A percentile compares a stretch with the other conserved stretches of the same genome.
These are phyloP conservation scores for Cherax quadricarinatus DNA, from an alignment of 1,140 invertebrate genomes.

Conservation along the genomic window DNA sequence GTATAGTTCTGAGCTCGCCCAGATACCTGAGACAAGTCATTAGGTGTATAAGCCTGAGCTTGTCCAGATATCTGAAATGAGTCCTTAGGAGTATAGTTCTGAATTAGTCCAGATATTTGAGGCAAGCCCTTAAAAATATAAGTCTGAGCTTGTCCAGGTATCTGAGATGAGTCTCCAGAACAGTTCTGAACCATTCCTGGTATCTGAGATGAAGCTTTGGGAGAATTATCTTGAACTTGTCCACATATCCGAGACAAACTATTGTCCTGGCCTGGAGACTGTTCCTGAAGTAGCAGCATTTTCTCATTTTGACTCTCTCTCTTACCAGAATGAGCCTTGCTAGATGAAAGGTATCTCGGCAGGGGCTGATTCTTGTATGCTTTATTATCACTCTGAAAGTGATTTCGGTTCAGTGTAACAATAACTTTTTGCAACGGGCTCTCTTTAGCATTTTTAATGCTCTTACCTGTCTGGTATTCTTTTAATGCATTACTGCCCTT, in stretches of 20 bases:
- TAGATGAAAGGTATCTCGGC: neutral
- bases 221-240: no score
- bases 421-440: neutral
- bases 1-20: no score
- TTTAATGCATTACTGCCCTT: neutral
- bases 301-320: neutral
- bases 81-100: neutral
- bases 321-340: neutral
- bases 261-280: no score
- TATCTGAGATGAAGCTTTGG: no score
- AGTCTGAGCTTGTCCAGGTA: neutral
- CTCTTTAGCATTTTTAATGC: neutral
- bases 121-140: no score
- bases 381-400: neutral
- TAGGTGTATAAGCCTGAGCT: no score
- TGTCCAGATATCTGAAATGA: neutral
- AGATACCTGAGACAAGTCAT: no score
- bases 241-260: no score
- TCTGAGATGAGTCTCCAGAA: neutral
- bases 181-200: no score
- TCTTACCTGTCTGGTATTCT: neutral
- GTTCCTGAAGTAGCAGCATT: no score
- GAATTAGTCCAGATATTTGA: no score
- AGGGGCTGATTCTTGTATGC: neutral
- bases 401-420: neutral